phyloP scores from a whole-genome alignment of 2,888 invertebrate species.

The Iselma pallidipennis region DNA sequence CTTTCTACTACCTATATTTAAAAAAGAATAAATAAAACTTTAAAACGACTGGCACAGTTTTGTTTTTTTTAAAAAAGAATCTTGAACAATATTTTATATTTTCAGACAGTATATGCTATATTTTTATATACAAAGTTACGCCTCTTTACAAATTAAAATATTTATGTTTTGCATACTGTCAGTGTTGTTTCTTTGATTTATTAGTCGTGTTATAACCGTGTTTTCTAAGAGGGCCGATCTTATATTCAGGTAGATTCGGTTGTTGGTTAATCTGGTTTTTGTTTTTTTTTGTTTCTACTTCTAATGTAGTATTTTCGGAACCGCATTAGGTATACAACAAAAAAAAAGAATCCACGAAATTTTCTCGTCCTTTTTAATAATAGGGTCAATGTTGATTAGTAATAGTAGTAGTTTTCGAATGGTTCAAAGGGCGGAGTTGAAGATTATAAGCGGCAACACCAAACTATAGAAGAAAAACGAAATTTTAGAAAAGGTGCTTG shows the following conservation, averaged over 20 bases:
- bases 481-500: neutral
- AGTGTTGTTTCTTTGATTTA: slow-evolving; percentile 32
- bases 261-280: no score
- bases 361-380: neutral
- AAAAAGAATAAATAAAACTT: slow-evolving; percentile 19
- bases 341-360: neutral
- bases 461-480: neutral
- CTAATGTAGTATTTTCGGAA: neutral
- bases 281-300: neutral
- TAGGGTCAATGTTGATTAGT: neutral
- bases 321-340: no score
- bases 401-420: neutral
- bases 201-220: slow-evolving; percentile 10
- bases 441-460: neutral
- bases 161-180: slow-evolving; percentile 51
- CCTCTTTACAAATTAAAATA: slow-evolving; percentile 53
- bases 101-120: slow-evolving; percentile 45
- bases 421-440: neutral
- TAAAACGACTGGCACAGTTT: slow-evolving; percentile 4
- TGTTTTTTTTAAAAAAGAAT: slow-evolving; percentile 21
- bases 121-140: slow-evolving; percentile 45
- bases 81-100: slow-evolving; percentile 49
- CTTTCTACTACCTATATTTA: slow-evolving; percentile 22
- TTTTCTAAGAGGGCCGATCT: neutral
- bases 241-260: neutral